Evolutionary conservation across 2,888 invertebrate genomes (phyloP), one percentile per base, ranked within the genome.

Genomic region (Cheilosia variabilis): DNA sequence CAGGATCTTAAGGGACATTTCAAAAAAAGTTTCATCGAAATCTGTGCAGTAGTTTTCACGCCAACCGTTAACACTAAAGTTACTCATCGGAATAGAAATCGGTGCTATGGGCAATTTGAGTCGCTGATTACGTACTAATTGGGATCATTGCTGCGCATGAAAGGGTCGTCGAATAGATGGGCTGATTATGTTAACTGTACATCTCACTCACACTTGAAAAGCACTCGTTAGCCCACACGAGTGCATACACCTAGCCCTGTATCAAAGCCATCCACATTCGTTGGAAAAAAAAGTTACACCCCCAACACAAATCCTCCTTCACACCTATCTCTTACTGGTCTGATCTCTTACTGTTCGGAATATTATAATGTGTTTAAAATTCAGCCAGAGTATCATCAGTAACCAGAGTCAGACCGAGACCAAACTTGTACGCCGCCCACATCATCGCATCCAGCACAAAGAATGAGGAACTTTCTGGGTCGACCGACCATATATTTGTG

Each of bases 301-400:
- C 27, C 31, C 34, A 37, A 0, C 41, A 27, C 65, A 19, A 22
- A 24, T 15, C 5, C 13, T 22, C 17, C 53, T 22, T 31, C 50
- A 17, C 31, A 31, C 31, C 31, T 5, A n/a, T 43, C 17, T 24
- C 27, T 52, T 17, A 27, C 19, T 63, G 19, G 50, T 22, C 22
- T 22, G 22, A 2, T 22, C 53, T 15, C 50, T 53, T 53, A 57
- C 76, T 86, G 76, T 71, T 80, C 66, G 66, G 76, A 72, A 80
- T 76, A 80, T 76, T 80, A 81, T 76, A 76, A 76, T 72, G 76
- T 66, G 62, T 47, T 81, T 80, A 65, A 80, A 71, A 71, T 76
- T 73, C 83, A 63, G 17, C 79, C 55, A 78, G 66, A 47, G 66
- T 57, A 62, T 45, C 58, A 63, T 45, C 52, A 58, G 55, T 43